Evolutionary conservation across 2,797 vertebrate genomes (phyloP), one percentile per base, ranked within the genome.

Genomic region (Gobio occitaniae): DNA sequence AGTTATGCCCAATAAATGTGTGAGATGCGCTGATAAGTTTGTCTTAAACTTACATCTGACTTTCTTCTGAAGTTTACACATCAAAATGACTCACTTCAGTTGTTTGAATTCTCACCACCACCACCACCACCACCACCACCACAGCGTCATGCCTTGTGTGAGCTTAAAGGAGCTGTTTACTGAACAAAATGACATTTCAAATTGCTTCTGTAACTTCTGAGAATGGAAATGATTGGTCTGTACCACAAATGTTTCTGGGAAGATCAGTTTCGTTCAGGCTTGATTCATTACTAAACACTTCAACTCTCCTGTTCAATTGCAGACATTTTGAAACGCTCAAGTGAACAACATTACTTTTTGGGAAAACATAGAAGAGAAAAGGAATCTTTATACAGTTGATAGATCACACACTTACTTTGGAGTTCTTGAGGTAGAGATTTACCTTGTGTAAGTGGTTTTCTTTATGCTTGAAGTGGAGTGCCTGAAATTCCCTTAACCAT

Each of bases 141-240:
- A 59, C n/a, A 44, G 48, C n/a, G 17, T 54, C n/a, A 56, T 59
- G 61, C 4, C n/a, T 69, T 68, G 9, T n/a, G 82, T 3, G 47
- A 25, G 38, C 63, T 41, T 47, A 32, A 56, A 84, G n/a, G n/a
- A 69, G 21, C 48, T 77, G 59, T 83, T 76, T 76, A 83, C 59
- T 19, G 15, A 68, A 76, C 32, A 66, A 52, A 41, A 78, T 83
- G 63, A 38, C 56, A 65, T 61, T 83, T 83, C 13, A 3, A 83
- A 76, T 54, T 17, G 71, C 71, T 76, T 66, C 47, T 76, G 54
- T 83, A 66, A 76, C 71, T 66, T 66, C 71, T 21, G 21, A 76
- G 71, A 66, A n/a, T 19, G 32, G 15, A 50, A 65, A 32, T 19
- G 81, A 83, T 65, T 75, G 44, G 47, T 66, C 47, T 50, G 32